Conservation (phyloP, 1,140 invertebrate species). For the Dreissena rostriformis region DNA sequence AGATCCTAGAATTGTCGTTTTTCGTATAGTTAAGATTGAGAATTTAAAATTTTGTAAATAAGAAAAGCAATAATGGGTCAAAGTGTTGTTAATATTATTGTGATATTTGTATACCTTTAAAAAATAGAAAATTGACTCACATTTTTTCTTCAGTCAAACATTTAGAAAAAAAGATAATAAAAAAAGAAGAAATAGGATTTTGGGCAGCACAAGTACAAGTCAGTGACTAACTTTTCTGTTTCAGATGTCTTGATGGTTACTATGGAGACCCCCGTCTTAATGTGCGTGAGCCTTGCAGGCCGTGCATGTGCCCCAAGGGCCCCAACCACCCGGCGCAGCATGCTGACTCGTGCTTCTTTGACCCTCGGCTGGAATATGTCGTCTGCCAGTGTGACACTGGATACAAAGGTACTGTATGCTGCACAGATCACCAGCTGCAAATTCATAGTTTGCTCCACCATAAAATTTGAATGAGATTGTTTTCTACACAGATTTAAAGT, state of each 20-base stretch:
- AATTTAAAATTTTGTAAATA: too few species aligned
- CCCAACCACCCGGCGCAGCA: slow-evolving; percentile 91
- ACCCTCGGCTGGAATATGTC: slow-evolving; percentile 93
- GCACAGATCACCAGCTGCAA: not conserved
- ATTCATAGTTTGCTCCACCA: too few species aligned
- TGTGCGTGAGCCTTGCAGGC: slow-evolving; percentile 93
- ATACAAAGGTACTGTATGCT: slow-evolving; percentile 86
- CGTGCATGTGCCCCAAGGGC: slow-evolving; percentile 97
- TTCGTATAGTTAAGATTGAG: not conserved
- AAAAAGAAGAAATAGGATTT: too few species aligned
- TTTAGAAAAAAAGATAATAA: too few species aligned
- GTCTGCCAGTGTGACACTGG: slow-evolving; percentile 96
- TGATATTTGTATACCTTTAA: not conserved
- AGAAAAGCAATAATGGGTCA: too few species aligned
- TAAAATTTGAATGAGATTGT: too few species aligned
- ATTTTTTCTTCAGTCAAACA: slow-evolving; percentile 79
- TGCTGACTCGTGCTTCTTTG: slow-evolving; percentile 93
- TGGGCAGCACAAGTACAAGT: not conserved
- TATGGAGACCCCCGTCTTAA: slow-evolving; percentile 97
- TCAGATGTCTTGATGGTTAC: slow-evolving; percentile 92
- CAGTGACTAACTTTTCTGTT: slow-evolving; percentile 17
- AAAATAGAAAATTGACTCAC: not conserved
- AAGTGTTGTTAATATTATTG: too few species aligned
- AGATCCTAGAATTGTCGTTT: not conserved
- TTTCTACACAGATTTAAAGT: not conserved